Percentiles rank a stretch among this genome's conserved stretches.
Conservation (phyloP, 2,888 invertebrate genomes). For the Pedicia rivosa region DNA sequence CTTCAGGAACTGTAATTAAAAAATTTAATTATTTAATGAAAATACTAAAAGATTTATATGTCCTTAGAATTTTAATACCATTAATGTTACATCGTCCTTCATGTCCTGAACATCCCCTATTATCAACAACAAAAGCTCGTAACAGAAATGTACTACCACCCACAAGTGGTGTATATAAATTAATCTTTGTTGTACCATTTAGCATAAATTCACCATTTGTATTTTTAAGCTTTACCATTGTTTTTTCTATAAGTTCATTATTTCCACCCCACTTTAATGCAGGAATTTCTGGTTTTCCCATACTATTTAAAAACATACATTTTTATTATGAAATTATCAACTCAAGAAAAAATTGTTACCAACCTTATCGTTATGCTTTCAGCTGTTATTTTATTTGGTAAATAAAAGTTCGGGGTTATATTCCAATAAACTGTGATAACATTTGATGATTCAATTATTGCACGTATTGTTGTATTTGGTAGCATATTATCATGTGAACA, state of each 20-base stretch:
- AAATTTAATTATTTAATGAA: not conserved
- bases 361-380: too few species aligned
- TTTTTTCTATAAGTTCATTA: conserved; percentile 17
- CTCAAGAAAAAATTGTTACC: too few species aligned
- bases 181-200: not conserved
- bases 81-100: conserved; percentile 15
- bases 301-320: too few species aligned
- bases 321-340: too few species aligned
- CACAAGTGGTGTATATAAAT: conserved; percentile 7
- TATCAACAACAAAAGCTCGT: conserved; percentile 20
- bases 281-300: too few species aligned
- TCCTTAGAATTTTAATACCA: conserved; percentile 14
- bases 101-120: conserved; percentile 19
- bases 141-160: conserved; percentile 12
- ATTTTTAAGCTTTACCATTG: conserved; percentile 15
- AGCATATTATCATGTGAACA: too few species aligned
- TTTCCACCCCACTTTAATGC: conserved; percentile 24
- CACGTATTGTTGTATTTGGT: too few species aligned
- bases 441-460: too few species aligned
- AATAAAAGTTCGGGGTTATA: too few species aligned
- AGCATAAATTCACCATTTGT: not conserved
- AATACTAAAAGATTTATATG: not conserved
- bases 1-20: not conserved
- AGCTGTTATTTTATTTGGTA: too few species aligned
- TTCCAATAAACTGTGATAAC: too few species aligned